Evolutionary conservation across 2,888 invertebrate species (phyloP), one percentile per base, ranked within the genome.

Genomic region (Prostheceraeus crozeri): DNA sequence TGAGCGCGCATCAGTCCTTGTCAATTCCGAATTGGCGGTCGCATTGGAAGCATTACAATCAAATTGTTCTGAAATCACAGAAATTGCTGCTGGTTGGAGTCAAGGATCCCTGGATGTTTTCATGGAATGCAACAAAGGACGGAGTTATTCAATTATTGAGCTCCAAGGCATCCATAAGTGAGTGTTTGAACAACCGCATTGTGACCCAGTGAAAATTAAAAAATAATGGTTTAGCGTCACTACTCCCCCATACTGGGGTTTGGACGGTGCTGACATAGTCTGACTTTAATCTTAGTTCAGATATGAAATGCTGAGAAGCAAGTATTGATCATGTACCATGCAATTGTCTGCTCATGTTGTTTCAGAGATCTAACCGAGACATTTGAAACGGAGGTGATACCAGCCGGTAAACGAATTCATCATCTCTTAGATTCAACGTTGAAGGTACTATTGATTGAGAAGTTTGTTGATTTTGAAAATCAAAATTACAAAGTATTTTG

Each of bases 11-110:
- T 71, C 71, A 65, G 68, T 72, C 1, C 67, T 76, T 3, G 73
- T 76, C 8, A 74, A 73, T 63, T 56, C 70, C 21, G 75, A 75
- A 60, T 69, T 75, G 3, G 71, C 72, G 61, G 69, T 69, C 56
- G 73, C 71, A 52, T 68, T 76, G 27, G 73, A 74, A 61, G 64
- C 70, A 27, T 71, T 75, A 6, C 75, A 76, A 65, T 71, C 70
- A 11, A 74, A 76, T 66, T 71, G 70, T 60, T 67, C 69, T 21
- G 69, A 72, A 62, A 70, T 75, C 33, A 68, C 68, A 1, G 68
- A 70, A 51, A 70, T 72, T 55, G 61, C 62, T 8, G 51, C 51
- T 27, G 40, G 35, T 28, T 63, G 63, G 63, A 56, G 19, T 46
- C 23, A 27, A 59, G 40, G 57, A 21, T 64, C 67, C 1, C 66